A percentile compares a stretch with the other conserved stretches of the same genome.
These are phyloP conservation scores for Xiphias gladius DNA, from an alignment of 2,113 vertebrate species.

Conservation along the genomic window DNA sequence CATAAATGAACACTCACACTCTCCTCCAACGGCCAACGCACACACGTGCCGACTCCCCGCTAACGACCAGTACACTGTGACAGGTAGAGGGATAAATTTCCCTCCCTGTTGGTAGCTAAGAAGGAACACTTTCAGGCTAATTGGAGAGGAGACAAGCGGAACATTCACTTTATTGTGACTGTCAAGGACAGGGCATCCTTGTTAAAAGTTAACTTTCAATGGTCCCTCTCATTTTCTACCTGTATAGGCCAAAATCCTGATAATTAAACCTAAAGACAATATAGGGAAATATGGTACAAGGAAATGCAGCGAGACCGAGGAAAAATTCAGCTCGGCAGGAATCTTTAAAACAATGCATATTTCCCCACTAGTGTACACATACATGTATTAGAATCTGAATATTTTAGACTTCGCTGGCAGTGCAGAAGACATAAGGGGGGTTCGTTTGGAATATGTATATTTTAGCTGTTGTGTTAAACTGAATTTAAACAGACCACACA, in stretches of 20 bases:
- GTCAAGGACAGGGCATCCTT: constrained; percentile 36
- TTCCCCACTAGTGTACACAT: background rate
- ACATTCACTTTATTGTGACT: constrained; percentile 23
- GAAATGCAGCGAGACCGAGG: too few relatives aligned
- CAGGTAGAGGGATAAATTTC: constrained; percentile 39
- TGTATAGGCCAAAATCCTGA: background rate
- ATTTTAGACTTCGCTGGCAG: background rate
- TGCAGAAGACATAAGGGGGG: background rate
- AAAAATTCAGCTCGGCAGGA: background rate
- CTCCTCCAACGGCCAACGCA: background rate
- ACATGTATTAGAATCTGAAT: background rate
- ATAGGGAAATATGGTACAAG: background rate
- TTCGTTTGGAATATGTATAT: background rate
- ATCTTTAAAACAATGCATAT: background rate
- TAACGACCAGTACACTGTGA: constrained; percentile 32
- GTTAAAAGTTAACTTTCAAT: constrained; percentile 31
- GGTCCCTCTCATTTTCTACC: background rate
- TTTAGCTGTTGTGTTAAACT: background rate
- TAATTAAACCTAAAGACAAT: constrained; percentile 10
- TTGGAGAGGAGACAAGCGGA: constrained; percentile 46
- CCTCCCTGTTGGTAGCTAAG: constrained; percentile 8
- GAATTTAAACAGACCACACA: background rate
- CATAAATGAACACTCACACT: background rate
- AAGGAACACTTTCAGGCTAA: constrained; percentile 50
- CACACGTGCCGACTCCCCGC: background rate